Conservation (phyloP, 2,113 vertebrate species). For the Egretta garzetta region DNA sequence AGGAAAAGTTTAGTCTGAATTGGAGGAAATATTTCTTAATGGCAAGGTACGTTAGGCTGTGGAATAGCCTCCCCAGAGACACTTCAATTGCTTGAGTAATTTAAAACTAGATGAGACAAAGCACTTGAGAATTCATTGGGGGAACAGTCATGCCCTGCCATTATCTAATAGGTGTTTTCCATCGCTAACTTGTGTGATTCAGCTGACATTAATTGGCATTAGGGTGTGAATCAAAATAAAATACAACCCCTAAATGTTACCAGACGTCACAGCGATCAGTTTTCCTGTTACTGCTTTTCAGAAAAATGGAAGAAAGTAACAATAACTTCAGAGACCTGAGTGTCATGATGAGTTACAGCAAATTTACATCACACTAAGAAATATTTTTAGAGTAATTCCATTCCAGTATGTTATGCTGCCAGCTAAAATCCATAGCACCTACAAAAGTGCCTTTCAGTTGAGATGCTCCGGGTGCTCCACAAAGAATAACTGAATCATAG, state of each 20-base stretch:
- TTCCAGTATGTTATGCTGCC: background rate
- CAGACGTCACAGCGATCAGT: background rate
- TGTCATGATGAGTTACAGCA: background rate
- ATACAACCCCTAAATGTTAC: background rate
- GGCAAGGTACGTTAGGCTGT: background rate
- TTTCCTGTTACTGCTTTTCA: background rate
- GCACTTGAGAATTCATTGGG: background rate
- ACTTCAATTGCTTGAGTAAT: slow-evolving; percentile 16
- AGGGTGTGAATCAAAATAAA: slow-evolving; percentile 19
- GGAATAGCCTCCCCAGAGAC: slow-evolving; percentile 24
- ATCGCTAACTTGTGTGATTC: background rate
- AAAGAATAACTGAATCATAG: background rate
- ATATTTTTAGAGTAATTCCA: background rate
- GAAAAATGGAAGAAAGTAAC: background rate
- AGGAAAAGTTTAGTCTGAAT: slow-evolving; percentile 13
- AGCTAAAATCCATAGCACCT: background rate
- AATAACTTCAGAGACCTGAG: background rate
- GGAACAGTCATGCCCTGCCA: slow-evolving; percentile 4
- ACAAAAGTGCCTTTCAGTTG: background rate
- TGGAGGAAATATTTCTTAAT: slow-evolving; percentile 47
- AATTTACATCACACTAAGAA: background rate
- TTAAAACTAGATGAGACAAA: slow-evolving; percentile 45
- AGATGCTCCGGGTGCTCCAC: background rate
- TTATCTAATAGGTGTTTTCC: slow-evolving; percentile 51
- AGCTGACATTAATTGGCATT: slow-evolving; percentile 2